Conservation (phyloP, 2,888 invertebrate species). For the Orgyia antiqua region DNA sequence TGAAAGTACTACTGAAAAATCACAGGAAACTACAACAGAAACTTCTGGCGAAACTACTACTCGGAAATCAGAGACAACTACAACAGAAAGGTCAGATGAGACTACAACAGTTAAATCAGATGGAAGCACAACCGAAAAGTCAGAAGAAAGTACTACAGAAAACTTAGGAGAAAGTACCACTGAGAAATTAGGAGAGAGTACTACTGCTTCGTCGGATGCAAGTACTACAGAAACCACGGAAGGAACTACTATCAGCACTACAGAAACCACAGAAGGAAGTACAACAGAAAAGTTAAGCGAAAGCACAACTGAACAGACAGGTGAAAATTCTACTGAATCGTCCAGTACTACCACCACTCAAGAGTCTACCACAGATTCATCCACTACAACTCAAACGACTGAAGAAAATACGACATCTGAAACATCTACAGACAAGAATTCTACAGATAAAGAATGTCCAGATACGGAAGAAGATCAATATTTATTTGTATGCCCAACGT, state of each 20-base stretch:
- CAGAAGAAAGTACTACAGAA: conserved; percentile 22
- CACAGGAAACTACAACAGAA: not conserved
- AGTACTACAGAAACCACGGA: conserved; percentile 2
- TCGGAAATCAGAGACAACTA: conserved; percentile 8
- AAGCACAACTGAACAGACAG: conserved; percentile 26
- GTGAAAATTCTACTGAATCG: conserved; percentile 24
- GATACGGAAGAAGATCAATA: conserved; percentile 84
- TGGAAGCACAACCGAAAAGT: conserved; percentile 27
- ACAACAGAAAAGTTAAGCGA: conserved; percentile 11
- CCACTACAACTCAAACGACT: conserved; percentile 25
- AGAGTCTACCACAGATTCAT: conserved; percentile 15
- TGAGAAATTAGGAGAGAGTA: not conserved
- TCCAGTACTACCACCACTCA: conserved; percentile 19
- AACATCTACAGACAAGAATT: conserved; percentile 25
- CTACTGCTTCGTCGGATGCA: not conserved
- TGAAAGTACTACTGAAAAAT: conserved; percentile 1
- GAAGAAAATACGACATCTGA: conserved; percentile 27
- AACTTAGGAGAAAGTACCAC: conserved; percentile 14
- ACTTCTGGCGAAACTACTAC: not conserved
- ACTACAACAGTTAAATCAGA: conserved; percentile 18
- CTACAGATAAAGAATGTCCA: conserved; percentile 59
- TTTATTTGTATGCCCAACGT: conserved; percentile 87
- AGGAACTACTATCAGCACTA: not conserved
- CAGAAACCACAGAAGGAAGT: conserved; percentile 1
- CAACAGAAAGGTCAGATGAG: conserved; percentile 16